Evolutionary conservation across 2,888 invertebrate species (phyloP).

Genomic region (Tachina grossa): DNA sequence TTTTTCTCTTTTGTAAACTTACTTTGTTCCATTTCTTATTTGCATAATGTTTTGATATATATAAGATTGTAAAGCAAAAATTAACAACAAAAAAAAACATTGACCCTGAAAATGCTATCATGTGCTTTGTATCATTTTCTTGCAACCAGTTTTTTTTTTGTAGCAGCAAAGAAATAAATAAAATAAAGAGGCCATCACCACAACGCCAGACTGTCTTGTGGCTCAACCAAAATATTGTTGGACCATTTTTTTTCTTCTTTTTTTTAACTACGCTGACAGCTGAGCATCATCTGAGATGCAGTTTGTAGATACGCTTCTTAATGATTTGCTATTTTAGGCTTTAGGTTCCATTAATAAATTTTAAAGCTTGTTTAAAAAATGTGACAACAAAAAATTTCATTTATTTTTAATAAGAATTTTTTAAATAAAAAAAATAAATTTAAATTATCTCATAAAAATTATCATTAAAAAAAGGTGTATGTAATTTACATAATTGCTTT

Average conservation of each 20-base stretch:
- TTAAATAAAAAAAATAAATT: background rate
- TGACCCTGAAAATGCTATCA: conserved; percentile 52
- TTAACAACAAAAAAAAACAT: background rate
- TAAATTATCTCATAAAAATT: conserved; percentile 22
- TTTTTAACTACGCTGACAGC: conserved; percentile 7
- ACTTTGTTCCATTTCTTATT: conserved; percentile 17
- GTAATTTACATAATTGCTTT: conserved; percentile 31
- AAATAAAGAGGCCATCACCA: background rate
- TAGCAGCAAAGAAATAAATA: background rate
- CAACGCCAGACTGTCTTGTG: background rate
- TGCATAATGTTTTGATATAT: conserved; percentile 15
- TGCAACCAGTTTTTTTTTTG: conserved; percentile 49
- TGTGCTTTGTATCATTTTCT: background rate
- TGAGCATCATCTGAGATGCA: conserved; percentile 14
- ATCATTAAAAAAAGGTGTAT: conserved; percentile 50
- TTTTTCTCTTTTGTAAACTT: background rate
- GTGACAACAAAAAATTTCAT: conserved; percentile 10
- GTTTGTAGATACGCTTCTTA: conserved; percentile 1
- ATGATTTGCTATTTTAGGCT: background rate
- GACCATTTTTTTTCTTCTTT: background rate
- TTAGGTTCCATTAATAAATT: conserved; percentile 3
- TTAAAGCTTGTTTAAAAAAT: conserved; percentile 30
- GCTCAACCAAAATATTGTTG: no score
- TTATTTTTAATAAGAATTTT: conserved; percentile 33
- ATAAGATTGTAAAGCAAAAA: background rate